Conservation (phyloP, 2,113 vertebrate genomes). For the Heptranchias perlo region DNA sequence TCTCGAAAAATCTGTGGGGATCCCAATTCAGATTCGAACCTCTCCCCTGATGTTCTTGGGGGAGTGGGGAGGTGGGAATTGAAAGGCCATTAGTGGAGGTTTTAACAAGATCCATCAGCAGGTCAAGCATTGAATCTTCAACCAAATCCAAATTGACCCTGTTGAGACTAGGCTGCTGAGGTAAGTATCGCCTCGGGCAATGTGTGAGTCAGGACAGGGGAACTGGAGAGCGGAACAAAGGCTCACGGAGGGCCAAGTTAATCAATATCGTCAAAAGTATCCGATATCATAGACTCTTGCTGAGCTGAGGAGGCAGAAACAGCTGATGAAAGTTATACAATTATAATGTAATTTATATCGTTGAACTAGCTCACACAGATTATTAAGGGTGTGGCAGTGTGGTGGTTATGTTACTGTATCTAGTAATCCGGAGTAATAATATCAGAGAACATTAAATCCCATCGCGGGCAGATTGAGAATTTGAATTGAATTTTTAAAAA, state of each 20-base stretch:
- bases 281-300: neutral
- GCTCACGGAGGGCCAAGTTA: too few relatives aligned
- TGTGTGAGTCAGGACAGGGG: too few relatives aligned
- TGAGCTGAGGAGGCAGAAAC: neutral
- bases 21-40: neutral
- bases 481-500: neutral
- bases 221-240: neutral
- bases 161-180: neutral
- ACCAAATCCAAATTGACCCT: neutral
- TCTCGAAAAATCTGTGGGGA: neutral
- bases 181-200: neutral
- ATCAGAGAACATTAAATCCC: neutral
- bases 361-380: neutral
- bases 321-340: neutral
- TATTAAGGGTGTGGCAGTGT: neutral
- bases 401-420: neutral
- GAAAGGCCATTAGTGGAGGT: neutral
- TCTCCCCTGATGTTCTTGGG: neutral
- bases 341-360: neutral
- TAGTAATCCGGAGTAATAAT: neutral
- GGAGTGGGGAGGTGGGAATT: neutral
- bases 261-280: neutral
- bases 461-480: neutral
- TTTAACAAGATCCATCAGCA: neutral
- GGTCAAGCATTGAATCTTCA: neutral